Percentiles rank a stretch among this genome's conserved stretches.
These are phyloP conservation scores for Diadophis punctatus DNA, from an alignment of 2,113 vertebrate species.

Conservation along the genomic window DNA sequence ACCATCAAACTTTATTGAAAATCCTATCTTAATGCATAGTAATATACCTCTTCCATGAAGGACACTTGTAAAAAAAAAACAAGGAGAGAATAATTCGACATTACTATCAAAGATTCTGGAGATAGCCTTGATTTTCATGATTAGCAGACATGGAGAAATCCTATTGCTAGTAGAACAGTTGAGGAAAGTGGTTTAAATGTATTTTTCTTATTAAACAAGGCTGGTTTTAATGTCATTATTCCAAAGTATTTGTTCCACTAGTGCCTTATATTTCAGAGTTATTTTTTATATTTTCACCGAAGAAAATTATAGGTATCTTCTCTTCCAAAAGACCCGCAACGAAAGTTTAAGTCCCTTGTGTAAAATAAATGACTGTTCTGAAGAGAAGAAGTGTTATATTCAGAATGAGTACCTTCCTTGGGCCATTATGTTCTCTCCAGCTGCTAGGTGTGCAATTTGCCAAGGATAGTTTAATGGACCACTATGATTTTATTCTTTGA, in stretches of 20 bases:
- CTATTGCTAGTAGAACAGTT: background rate
- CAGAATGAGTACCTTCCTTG: background rate
- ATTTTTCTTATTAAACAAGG: background rate
- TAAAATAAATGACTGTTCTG: constrained; percentile 18
- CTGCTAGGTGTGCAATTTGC: background rate
- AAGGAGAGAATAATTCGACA: background rate
- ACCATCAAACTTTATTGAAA: background rate
- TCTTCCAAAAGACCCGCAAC: constrained; percentile 36
- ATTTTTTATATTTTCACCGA: constrained; percentile 46
- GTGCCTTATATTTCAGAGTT: constrained; percentile 45
- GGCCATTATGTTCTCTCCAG: background rate
- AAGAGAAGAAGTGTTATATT: background rate
- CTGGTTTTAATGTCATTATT: constrained; percentile 40
- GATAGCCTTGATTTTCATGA: constrained; percentile 30
- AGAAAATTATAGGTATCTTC: constrained; percentile 29
- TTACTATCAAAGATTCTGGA: background rate
- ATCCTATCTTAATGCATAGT: background rate
- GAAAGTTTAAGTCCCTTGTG: constrained; percentile 37
- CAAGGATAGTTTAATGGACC: background rate
- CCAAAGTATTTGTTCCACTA: constrained; percentile 44
- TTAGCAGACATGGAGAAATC: constrained; percentile 9
- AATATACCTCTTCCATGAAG: background rate
- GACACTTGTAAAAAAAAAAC: background rate
- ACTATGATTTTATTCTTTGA: background rate
- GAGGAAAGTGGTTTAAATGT: constrained; percentile 38